phyloP scores from a whole-genome alignment of 2,113 vertebrate genomes.

The Microcebus murinus region DNA sequence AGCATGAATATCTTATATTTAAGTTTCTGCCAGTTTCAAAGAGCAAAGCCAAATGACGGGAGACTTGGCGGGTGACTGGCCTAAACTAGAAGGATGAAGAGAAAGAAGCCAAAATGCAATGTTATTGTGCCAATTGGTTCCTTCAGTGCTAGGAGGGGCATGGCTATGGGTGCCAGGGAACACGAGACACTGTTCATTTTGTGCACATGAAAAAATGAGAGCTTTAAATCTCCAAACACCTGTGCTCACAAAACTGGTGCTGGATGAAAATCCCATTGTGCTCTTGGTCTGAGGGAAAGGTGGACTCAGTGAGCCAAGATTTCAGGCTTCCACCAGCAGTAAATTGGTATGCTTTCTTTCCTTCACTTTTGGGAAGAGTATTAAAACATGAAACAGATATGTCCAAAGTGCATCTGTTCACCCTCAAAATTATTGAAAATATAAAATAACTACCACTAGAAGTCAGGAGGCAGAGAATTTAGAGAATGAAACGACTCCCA shows the following conservation, averaged over 20 bases:
- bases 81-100: slow-evolving; percentile 50
- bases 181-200: slow-evolving; percentile 35
- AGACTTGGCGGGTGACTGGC: slow-evolving; percentile 35
- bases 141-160: not conserved
- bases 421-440: slow-evolving; percentile 20
- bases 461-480: not conserved
- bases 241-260: slow-evolving; percentile 58
- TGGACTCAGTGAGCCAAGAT: not conserved
- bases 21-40: slow-evolving; percentile 63
- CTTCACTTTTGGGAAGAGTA: not conserved
- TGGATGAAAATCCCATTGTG: slow-evolving; percentile 52
- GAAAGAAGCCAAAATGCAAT: slow-evolving; percentile 43
- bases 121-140: not conserved
- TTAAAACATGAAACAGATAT: not conserved
- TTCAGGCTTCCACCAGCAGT: not conserved
- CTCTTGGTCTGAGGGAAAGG: not conserved
- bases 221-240: slow-evolving; percentile 63
- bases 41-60: slow-evolving; percentile 56
- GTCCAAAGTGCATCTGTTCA: not conserved
- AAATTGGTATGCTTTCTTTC: not conserved
- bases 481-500: not conserved
- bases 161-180: not conserved
- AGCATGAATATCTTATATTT: slow-evolving; percentile 60
- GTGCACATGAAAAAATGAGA: slow-evolving; percentile 48
- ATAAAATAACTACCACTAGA: not conserved